Base-by-base conservation (phyloP, 2,888 invertebrate genomes). In the Apomyelois bistriatella region DNA sequence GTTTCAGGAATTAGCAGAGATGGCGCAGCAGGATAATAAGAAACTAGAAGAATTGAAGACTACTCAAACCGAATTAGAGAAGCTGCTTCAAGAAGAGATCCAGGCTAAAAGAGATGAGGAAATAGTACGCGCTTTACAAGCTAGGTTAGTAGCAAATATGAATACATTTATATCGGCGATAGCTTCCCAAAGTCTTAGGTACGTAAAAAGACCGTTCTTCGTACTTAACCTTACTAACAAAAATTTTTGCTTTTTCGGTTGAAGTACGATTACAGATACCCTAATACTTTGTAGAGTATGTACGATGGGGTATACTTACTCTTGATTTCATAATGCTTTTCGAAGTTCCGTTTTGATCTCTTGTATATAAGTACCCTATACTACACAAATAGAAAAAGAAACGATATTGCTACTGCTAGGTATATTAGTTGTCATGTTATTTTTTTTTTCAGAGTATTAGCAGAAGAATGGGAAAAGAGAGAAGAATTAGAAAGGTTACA, bases 81-180 rank as follows among this genome's bases (percentile, higher is more conserved):
- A 91, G 57, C 79, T 96, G 2, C 77, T 96, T 10, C 94, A 95
- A 60, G 95, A 96, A 76, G 97, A 96, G 76, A 95, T 95, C 0
- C 96, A 96, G 77, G 96, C 96, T 0, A 95, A 96, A 70, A 86
- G 93, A 61, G 96, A 96, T 62, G 97, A 96, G 78, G 96, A 96
- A 91, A 95, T 96, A 57, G 94, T 94, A 0, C 84, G 94, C 65
- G 92, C 92, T 16, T 75, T 94, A 54, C 94, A 94, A 78, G 94
- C 94, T 0, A 89, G 94, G 90, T 90, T 62, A 60, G 55, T 7
- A 32, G n/a, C n/a, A n/a, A n/a, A n/a, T n/a, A n/a, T n/a, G n/a
- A n/a, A n/a, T n/a, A n/a, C n/a, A n/a, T n/a, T n/a, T n/a, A n/a
- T n/a, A n/a, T n/a, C n/a, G n/a, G n/a, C n/a, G n/a, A n/a, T n/a